These are phyloP conservation scores for Drosophila trapezifrons DNA, from an alignment of 1,140 invertebrate genomes.

Conservation along the genomic window DNA sequence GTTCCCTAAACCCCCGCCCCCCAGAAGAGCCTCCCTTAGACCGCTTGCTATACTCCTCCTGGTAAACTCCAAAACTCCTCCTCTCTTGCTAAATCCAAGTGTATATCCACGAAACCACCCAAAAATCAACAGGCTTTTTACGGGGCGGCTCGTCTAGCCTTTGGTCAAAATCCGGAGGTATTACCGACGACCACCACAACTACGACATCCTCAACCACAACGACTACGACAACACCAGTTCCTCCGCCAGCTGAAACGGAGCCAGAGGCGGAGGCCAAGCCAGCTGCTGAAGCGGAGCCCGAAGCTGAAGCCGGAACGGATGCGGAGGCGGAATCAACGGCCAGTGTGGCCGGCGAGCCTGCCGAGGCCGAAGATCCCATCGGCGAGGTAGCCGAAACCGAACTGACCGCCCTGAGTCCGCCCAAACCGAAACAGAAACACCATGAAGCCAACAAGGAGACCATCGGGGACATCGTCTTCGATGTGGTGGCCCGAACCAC, in stretches of 20 bases:
- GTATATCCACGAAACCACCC: conserved; percentile 81
- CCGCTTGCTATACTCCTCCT: conserved; percentile 47
- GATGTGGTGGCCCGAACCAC: conserved; percentile 65
- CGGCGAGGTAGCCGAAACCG: conserved; percentile 38
- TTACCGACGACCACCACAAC: conserved; percentile 72
- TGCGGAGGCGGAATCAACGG: conserved; percentile 1
- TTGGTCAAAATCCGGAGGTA: conserved; percentile 82
- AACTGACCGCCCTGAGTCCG: conserved; percentile 37
- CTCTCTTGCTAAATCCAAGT: conserved; percentile 74
- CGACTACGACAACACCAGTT: conserved; percentile 44
- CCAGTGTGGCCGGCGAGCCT: conserved; percentile 31
- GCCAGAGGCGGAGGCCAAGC: conserved; percentile 15
- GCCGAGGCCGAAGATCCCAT: conserved; percentile 22
- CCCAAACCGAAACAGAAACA: conserved; percentile 37
- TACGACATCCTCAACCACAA: conserved; percentile 54
- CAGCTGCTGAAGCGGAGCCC: conserved; percentile 7
- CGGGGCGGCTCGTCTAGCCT: conserved; percentile 80
- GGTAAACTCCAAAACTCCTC: conserved; percentile 64
- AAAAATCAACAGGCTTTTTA: conserved; percentile 81
- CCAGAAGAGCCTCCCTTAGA: conserved; percentile 10
- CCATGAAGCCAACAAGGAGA: conserved; percentile 70
- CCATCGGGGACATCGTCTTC: conserved; percentile 71
- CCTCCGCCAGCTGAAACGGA: conserved; percentile 27
- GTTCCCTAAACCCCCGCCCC: neutral
- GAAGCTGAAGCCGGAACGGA: conserved; percentile 6